Conservation (phyloP, 2,113 vertebrate genomes). For the Anthoscopus minutus region DNA sequence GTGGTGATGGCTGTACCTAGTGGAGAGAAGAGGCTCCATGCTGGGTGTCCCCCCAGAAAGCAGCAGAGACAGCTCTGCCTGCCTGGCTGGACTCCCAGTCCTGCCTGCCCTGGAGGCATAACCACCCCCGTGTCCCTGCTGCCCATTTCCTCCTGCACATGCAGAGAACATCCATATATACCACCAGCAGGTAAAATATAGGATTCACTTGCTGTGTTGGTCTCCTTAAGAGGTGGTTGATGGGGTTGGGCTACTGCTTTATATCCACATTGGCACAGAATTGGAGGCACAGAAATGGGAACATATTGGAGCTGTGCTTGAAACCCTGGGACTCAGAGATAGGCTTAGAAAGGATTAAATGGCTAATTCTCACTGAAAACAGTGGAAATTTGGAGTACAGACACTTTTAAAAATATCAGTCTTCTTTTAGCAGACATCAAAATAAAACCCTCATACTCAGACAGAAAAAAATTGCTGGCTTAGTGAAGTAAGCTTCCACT, state of each 20-base stretch:
- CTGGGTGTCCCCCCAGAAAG: not conserved
- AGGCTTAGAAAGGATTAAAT: not conserved
- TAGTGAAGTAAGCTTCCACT: not conserved
- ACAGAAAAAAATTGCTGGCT: not conserved
- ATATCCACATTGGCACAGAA: not conserved
- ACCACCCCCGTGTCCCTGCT: fast-evolving
- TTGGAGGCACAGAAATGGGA: not conserved
- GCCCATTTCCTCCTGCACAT: not conserved
- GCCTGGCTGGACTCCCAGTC: not conserved
- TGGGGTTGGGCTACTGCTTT: not conserved
- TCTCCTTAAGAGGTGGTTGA: not conserved
- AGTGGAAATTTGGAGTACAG: not conserved
- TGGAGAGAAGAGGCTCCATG: not conserved
- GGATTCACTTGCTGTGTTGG: not conserved
- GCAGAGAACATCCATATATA: not conserved
- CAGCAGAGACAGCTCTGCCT: not conserved
- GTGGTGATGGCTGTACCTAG: not conserved
- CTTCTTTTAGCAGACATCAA: not conserved
- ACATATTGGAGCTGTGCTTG: not conserved
- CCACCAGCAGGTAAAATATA: not conserved
- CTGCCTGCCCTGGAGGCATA: not conserved
- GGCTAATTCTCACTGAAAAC: not conserved
- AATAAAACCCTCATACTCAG: not conserved
- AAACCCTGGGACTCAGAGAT: not conserved
- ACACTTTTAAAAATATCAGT: not conserved